Evolutionary conservation across 2,797 vertebrate species (phyloP).

Genomic region (Capromys pilorides): DNA sequence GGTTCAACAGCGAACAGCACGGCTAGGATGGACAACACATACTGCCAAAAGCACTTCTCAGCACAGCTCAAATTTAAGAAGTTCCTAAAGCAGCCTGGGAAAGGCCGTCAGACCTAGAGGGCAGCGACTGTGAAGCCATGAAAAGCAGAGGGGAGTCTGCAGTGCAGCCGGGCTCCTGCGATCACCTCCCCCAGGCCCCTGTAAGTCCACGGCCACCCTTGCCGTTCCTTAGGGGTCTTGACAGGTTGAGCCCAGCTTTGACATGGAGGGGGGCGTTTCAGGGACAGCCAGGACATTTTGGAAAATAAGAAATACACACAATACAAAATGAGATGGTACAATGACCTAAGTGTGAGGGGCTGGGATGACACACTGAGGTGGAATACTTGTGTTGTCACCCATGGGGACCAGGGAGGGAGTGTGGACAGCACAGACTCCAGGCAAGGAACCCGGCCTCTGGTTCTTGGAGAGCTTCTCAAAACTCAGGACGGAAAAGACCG

Average conservation of each 20-base stretch:
- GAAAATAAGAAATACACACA: neutral
- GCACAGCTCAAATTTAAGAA: neutral
- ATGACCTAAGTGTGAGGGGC: rapidly evolving
- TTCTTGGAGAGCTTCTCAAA: neutral
- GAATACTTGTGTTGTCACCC: rapidly evolving
- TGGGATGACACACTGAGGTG: neutral
- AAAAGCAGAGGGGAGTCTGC: neutral
- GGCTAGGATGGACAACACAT: rapidly evolving
- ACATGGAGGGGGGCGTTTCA: neutral
- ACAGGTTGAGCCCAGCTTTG: neutral
- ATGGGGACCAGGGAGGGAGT: rapidly evolving
- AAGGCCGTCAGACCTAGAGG: neutral
- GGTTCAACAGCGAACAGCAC: rapidly evolving
- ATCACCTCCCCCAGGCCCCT: neutral
- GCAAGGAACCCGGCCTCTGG: neutral
- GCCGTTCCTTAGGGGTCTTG: neutral
- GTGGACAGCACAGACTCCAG: neutral
- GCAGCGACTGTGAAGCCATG: neutral
- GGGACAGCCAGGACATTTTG: neutral
- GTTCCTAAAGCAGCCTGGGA: neutral
- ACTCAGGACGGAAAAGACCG: neutral
- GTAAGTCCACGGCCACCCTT: neutral
- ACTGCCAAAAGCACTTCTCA: neutral
- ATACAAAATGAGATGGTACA: rapidly evolving
- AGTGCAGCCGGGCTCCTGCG: neutral